phyloP scores from a whole-genome alignment of 2,888 invertebrate genomes.

The Chrysotoxum bicinctum region DNA sequence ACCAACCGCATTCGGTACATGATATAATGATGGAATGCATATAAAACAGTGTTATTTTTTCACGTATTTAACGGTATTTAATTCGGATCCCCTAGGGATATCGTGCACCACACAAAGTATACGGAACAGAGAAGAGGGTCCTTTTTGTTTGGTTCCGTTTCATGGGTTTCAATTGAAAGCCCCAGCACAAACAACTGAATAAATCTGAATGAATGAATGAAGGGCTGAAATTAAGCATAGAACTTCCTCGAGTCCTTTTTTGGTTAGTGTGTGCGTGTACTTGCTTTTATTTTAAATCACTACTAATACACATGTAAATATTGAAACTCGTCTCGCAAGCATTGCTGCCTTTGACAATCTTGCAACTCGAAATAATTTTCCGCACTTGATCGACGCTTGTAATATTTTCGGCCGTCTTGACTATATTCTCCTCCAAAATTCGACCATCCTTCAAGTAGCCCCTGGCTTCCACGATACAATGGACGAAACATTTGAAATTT shows the following conservation, averaged over 20 bases:
- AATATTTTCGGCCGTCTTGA: slow-evolving; percentile 12
- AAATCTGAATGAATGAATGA: neutral
- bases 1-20: slow-evolving; percentile 4
- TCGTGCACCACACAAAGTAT: slow-evolving; percentile 20
- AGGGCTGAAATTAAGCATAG: slow-evolving; percentile 1
- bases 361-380: slow-evolving; percentile 16
- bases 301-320: slow-evolving; percentile 23
- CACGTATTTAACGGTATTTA: slow-evolving; percentile 67
- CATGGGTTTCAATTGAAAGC: slow-evolving; percentile 11
- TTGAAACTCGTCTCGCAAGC: slow-evolving; percentile 32
- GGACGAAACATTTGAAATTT: slow-evolving; percentile 28
- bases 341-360: slow-evolving; percentile 13
- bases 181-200: slow-evolving; percentile 6
- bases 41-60: slow-evolving; percentile 46
- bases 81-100: slow-evolving; percentile 61
- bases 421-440: slow-evolving; percentile 21
- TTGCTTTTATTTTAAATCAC: slow-evolving; percentile 10
- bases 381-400: slow-evolving; percentile 2
- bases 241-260: neutral
- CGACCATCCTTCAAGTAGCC: slow-evolving; percentile 22
- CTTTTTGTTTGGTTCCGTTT: slow-evolving; percentile 31
- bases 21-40: slow-evolving; percentile 57
- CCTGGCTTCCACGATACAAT: slow-evolving; percentile 18
- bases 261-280: neutral
- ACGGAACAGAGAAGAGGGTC: neutral